Conservation (phyloP, 2,888 invertebrate genomes). For the Athalia circularis region DNA sequence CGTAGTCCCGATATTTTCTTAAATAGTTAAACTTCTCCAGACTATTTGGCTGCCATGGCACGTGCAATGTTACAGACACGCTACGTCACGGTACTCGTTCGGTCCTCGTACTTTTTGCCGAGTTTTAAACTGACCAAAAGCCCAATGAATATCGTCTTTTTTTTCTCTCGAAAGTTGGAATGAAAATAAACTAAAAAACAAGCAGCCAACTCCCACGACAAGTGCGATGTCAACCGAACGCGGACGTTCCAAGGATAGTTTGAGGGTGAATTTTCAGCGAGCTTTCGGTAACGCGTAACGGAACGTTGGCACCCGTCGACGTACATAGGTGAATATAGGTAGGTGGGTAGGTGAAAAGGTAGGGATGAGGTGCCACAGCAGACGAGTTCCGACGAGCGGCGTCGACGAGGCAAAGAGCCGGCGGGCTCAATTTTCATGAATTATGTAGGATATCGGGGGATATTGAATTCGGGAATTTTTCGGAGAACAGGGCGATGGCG, state of each 20-base stretch:
- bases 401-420: constrained; percentile 62
- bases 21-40: constrained; percentile 40
- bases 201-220: too few relatives aligned
- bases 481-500: constrained; percentile 50
- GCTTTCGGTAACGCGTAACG: constrained; percentile 30
- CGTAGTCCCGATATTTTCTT: constrained; percentile 44
- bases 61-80: constrained; percentile 33
- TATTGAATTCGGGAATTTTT: constrained; percentile 71
- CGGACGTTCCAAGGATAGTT: too few relatives aligned
- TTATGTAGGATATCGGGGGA: constrained; percentile 71
- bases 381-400: constrained; percentile 19
- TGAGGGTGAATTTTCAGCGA: neutral
- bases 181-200: neutral
- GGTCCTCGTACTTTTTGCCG: neutral
- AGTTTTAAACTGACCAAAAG: neutral
- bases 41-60: constrained; percentile 16
- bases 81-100: neutral
- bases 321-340: constrained; percentile 18
- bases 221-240: too few relatives aligned
- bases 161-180: neutral
- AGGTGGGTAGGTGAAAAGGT: neutral
- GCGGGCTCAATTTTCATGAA: constrained; percentile 72
- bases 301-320: neutral
- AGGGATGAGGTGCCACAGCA: constrained; percentile 16
- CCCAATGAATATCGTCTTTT: neutral